Conservation (phyloP, 1,140 invertebrate genomes). For the Drosophila azteca region DNA sequence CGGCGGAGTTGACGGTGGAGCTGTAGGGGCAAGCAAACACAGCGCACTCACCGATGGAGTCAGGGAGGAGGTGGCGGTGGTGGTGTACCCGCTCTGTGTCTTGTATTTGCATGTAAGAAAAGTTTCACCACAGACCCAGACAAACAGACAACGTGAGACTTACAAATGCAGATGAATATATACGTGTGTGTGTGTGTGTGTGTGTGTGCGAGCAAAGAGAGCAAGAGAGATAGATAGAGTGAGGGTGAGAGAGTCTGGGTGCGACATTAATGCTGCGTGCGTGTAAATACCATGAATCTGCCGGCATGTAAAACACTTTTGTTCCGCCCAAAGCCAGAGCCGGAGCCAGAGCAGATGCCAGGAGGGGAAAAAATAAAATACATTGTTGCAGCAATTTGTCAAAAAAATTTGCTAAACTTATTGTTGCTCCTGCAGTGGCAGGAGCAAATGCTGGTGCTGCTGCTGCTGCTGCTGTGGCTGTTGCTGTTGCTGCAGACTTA, state of each 20-base stretch:
- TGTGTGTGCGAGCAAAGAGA: too few relatives aligned
- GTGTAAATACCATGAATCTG: conserved; percentile 81
- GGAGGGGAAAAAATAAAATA: conserved; percentile 56
- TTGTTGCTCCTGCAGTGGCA: conserved; percentile 40
- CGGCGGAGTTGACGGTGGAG: not conserved
- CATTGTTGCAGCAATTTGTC: conserved; percentile 78
- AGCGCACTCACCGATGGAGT: not conserved
- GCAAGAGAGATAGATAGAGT: not conserved
- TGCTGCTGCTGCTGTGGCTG: conserved; percentile 47
- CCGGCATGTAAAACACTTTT: conserved; percentile 81
- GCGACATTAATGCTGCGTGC: conserved; percentile 79
- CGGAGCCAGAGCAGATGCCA: conserved; percentile 3
- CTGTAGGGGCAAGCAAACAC: conserved; percentile 41
- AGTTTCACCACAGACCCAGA: conserved; percentile 77
- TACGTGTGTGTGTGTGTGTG: conserved; percentile 14
- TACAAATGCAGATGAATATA: conserved; percentile 51
- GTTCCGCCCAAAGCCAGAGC: conserved; percentile 73
- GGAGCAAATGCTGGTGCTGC: conserved; percentile 1
- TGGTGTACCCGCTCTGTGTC: conserved; percentile 6
- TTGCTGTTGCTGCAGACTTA: conserved; percentile 54
- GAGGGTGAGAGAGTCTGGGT: conserved; percentile 30
- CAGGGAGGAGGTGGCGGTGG: not conserved
- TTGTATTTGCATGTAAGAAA: conserved; percentile 72
- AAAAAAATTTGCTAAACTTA: conserved; percentile 76
- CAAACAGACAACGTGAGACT: conserved; percentile 79